Conservation (phyloP, 2,888 invertebrate genomes). For the Tenthredo mesomela region DNA sequence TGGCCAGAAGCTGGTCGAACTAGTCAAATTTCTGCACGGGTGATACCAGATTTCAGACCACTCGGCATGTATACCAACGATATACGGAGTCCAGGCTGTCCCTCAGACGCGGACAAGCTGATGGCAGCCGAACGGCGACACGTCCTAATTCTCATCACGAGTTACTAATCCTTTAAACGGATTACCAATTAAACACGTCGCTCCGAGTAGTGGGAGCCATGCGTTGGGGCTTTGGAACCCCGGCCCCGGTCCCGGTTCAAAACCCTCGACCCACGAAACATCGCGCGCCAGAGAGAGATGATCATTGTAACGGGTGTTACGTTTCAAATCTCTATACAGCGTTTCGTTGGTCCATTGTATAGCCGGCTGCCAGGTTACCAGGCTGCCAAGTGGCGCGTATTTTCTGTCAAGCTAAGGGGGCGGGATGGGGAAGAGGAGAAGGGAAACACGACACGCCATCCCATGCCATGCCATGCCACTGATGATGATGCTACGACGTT, state of each 20-base stretch:
- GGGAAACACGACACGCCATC: conserved; percentile 62
- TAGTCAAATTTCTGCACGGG: too few relatives aligned
- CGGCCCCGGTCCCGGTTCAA: conserved; percentile 48
- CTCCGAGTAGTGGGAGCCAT: conserved; percentile 55
- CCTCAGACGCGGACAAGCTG: conserved; percentile 68
- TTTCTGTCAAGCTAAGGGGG: conserved; percentile 61
- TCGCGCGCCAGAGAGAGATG: conserved; percentile 54
- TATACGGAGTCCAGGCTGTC: background rate
- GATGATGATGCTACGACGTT: conserved; percentile 27
- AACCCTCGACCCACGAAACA: conserved; percentile 48
- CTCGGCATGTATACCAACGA: background rate
- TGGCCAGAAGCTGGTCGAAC: too few relatives aligned
- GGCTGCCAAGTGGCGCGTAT: conserved; percentile 66
- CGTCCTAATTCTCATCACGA: conserved; percentile 74
- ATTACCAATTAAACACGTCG: conserved; percentile 77
- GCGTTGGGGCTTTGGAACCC: conserved; percentile 43
- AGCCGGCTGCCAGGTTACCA: conserved; percentile 58
- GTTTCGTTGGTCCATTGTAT: conserved; percentile 59
- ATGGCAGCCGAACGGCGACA: conserved; percentile 69
- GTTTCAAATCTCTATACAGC: conserved; percentile 69
- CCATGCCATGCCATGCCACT: conserved; percentile 50
- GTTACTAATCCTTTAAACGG: conserved; percentile 77
- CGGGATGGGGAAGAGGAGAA: background rate
- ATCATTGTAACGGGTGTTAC: conserved; percentile 66
- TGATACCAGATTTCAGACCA: conserved; percentile 25